phyloP scores from a whole-genome alignment of 2,888 invertebrate genomes.

The Agrochola lota region DNA sequence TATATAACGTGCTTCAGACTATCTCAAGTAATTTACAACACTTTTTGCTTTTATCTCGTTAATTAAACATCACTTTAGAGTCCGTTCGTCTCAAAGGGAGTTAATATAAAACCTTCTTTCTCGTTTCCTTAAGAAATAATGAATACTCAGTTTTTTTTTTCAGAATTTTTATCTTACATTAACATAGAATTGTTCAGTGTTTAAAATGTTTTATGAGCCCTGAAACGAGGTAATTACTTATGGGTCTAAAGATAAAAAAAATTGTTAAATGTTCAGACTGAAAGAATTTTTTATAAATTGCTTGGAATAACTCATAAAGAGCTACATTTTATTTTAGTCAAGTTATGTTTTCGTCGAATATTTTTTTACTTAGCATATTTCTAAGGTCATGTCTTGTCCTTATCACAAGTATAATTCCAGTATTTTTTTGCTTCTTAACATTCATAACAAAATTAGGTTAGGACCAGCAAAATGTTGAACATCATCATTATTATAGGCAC shows the following conservation, averaged over 20 bases:
- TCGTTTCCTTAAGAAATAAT: constrained; percentile 53
- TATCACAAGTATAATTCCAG: no score
- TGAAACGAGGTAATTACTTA: constrained; percentile 48
- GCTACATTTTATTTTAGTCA: constrained; percentile 7
- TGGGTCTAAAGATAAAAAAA: constrained; percentile 33
- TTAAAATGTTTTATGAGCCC: constrained; percentile 54
- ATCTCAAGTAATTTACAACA: constrained; percentile 24
- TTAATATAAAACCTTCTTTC: constrained; percentile 40
- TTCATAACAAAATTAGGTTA: not conserved
- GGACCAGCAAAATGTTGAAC: not conserved
- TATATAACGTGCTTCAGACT: not conserved
- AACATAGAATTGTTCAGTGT: constrained; percentile 36
- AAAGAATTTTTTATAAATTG: constrained; percentile 39
- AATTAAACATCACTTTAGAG: constrained; percentile 46
- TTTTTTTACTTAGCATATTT: not conserved
- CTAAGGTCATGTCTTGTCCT: not conserved
- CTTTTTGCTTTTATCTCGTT: constrained; percentile 29
- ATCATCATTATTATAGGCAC: not conserved
- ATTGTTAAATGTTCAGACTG: constrained; percentile 22
- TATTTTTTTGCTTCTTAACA: no score
- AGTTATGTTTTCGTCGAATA: constrained; percentile 10
- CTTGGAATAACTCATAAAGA: constrained; percentile 23
- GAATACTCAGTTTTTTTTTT: constrained; percentile 41
- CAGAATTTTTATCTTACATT: constrained; percentile 35
- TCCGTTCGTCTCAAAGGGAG: constrained; percentile 42